phyloP scores from a whole-genome alignment of 2,888 invertebrate genomes.

The Phragmatobia fuliginosa region DNA sequence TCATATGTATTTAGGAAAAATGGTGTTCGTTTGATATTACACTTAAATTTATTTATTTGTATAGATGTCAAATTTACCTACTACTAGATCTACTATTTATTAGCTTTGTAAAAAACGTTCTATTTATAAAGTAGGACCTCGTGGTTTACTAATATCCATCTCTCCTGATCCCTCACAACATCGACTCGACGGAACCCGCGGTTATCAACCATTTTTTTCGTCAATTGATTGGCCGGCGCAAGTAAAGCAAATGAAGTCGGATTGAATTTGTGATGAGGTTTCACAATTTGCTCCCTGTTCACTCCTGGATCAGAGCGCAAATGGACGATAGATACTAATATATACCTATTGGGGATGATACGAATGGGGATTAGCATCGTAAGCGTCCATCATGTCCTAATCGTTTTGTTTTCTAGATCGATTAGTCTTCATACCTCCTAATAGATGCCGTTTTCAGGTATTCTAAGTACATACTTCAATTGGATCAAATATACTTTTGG shows the following conservation, averaged over 20 bases:
- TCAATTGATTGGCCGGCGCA: conserved; percentile 79
- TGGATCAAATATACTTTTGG: too few species aligned
- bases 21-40: too few species aligned
- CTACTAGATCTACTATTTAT: not conserved
- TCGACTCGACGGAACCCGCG: conserved; percentile 50
- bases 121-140: too few species aligned
- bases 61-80: too few species aligned
- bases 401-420: not conserved
- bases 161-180: not conserved
- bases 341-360: not conserved
- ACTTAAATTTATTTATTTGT: too few species aligned
- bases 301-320: not conserved
- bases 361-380: not conserved
- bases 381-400: not conserved
- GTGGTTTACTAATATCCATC: too few species aligned
- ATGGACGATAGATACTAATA: conserved; percentile 3
- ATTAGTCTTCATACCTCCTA: not conserved
- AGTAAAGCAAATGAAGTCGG: conserved; percentile 79
- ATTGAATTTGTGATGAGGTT: conserved; percentile 83
- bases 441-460: too few species aligned
- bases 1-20: too few species aligned
- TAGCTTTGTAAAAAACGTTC: too few species aligned
- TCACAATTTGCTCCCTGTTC: conserved; percentile 66
- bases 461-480: too few species aligned
- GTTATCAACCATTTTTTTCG: conserved; percentile 67